These are phyloP conservation scores for Heliconius melpomene DNA, from an alignment of 1,140 invertebrate species.

Conservation along the genomic window DNA sequence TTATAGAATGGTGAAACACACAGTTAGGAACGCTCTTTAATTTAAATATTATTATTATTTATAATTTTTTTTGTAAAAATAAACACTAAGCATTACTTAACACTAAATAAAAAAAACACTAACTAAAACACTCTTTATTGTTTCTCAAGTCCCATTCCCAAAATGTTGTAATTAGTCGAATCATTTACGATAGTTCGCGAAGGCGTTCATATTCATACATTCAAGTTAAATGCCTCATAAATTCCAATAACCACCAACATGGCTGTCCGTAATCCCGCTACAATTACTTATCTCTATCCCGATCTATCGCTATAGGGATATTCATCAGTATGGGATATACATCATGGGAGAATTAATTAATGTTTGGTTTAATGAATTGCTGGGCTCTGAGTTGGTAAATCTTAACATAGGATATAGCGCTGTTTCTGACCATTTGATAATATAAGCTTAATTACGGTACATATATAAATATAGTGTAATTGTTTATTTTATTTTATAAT, in stretches of 20 bases:
- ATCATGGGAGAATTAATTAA: not conserved
- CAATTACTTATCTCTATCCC: not conserved
- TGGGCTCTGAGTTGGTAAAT: not conserved
- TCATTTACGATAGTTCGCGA: not conserved
- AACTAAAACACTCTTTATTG: not conserved
- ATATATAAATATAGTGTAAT: no score
- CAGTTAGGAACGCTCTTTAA: no score
- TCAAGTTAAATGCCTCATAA: slow-evolving; percentile 4
- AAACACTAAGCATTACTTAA: no score
- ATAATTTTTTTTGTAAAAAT: no score
- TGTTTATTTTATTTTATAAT: no score
- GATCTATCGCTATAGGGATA: not conserved
- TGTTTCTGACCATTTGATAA: not conserved
- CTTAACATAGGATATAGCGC: not conserved
- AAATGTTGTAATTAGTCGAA: not conserved
- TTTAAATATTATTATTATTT: no score
- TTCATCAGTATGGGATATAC: not conserved
- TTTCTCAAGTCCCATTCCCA: not conserved
- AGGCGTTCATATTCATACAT: not conserved
- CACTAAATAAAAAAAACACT: not conserved
- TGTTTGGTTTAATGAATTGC: slow-evolving; percentile 2
- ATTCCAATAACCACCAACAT: slow-evolving; percentile 1
- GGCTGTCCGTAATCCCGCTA: not conserved
- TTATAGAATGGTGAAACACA: no score
- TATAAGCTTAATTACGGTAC: not conserved